Evolutionary conservation across 2,888 invertebrate genomes (phyloP).

Genomic region (Syritta pipiens): DNA sequence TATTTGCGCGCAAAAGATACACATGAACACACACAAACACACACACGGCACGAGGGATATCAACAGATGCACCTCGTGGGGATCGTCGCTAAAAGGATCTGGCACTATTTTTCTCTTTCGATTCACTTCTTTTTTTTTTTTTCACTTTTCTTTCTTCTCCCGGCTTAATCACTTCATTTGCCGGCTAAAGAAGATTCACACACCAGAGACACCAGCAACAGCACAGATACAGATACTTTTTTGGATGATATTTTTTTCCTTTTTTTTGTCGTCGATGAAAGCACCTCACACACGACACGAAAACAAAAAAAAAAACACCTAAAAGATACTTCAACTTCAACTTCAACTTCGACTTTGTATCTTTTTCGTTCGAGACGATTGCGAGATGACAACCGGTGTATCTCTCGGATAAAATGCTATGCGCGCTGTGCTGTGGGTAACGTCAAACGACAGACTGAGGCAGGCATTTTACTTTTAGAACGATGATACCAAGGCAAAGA

Average conservation of each 20-base stretch:
- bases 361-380: not conserved
- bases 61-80: slow-evolving; percentile 63
- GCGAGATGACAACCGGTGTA: slow-evolving; percentile 57
- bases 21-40: slow-evolving; percentile 37
- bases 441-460: slow-evolving; percentile 79
- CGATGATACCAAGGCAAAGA: slow-evolving; percentile 74
- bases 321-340: not conserved
- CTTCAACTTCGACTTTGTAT: slow-evolving; percentile 20
- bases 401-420: slow-evolving; percentile 63
- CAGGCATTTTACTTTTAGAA: slow-evolving; percentile 77
- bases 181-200: not conserved
- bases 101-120: slow-evolving; percentile 5
- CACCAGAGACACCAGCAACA: not conserved
- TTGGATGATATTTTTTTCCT: no score
- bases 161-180: slow-evolving; percentile 6
- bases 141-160: not conserved
- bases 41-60: slow-evolving; percentile 29
- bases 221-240: no score
- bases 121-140: slow-evolving; percentile 8
- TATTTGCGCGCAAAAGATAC: no score
- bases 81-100: slow-evolving; percentile 54
- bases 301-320: slow-evolving; percentile 3
- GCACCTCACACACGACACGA: not conserved
- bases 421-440: slow-evolving; percentile 71
- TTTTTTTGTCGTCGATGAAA: not conserved